phyloP scores from a whole-genome alignment of 2,888 invertebrate species.

The Keiferia lycopersicella region DNA sequence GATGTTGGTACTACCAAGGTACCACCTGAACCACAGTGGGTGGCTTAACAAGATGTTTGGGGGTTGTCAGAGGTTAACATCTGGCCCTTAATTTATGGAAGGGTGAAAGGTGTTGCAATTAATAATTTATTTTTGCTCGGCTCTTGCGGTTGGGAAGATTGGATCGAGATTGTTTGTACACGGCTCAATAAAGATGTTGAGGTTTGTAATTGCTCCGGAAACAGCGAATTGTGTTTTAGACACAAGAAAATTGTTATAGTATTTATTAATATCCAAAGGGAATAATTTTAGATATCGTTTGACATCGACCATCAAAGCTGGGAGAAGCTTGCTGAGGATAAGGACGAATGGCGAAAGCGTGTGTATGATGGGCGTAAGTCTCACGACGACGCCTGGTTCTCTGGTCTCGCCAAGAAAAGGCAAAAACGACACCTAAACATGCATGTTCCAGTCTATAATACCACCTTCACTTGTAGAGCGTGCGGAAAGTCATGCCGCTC shows the following conservation, averaged over 20 bases:
- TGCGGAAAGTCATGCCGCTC: no score
- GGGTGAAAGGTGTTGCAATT: constrained; percentile 76
- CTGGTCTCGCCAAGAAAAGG: no score
- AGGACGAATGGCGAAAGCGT: no score
- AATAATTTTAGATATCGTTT: no score
- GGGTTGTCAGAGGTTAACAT: constrained; percentile 76
- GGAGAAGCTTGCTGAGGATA: no score
- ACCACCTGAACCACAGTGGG: constrained; percentile 53
- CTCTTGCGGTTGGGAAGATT: constrained; percentile 26
- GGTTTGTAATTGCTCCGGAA: background rate
- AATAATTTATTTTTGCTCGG: constrained; percentile 74
- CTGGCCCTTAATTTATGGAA: constrained; percentile 76
- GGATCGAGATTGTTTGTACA: constrained; percentile 4
- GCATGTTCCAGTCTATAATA: no score
- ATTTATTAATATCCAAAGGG: no score
- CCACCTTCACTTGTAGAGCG: no score
- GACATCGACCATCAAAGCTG: no score
- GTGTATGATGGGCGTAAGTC: no score
- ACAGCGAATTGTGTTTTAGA: background rate
- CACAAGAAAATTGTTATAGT: background rate
- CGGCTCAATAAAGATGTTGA: background rate
- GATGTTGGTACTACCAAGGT: constrained; percentile 49
- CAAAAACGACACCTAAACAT: no score
- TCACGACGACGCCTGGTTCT: no score
- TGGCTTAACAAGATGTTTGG: constrained; percentile 78